Base-by-base conservation (phyloP, 1,140 invertebrate genomes). In the Tetraneura akinire region DNA sequence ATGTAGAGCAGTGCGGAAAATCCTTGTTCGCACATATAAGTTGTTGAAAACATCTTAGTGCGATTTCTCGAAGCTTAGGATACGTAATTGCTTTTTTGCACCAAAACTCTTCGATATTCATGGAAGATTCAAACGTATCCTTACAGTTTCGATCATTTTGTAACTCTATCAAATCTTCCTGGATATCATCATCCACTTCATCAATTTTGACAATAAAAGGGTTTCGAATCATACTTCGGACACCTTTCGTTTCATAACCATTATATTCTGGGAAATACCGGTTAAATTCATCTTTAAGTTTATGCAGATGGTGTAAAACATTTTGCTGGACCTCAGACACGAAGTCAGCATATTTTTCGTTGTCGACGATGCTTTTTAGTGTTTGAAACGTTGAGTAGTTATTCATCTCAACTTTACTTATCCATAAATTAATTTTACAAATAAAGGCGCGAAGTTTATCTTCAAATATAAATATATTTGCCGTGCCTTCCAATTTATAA, bases 401-500 rank as follows among this genome's bases (percentile, higher is more conserved):
- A 26, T 66, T 51, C 14, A 66, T 51, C 42, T 64, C 60, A 32
- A 80, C 51, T 80, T 66, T 80, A 62, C 32, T 68, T 37, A 68
- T 68, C 37, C 64, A 45, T 45, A 68, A 18, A 68, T 45, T 68
- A 42, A 68, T 68, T 51, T 57, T 57, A 84, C 81, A 60, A 80
- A 81, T 80, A 80, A 60, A 80, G 82, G 73, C 81, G 68, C 64
- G 29, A 68, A 68, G 45, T 45, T 68, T 68, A 68, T 68, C 37
- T 68, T 68, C 37, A 68, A 68, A 82, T 42, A 80, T 81, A 80
- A 81, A 82, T 68, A 83, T 82, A 78, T 83, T 83, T 66, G 64
- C 80, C 18, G 53, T 80, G 76, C 32, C 49, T 81, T 83, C n/a
- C 73, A 82, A 83, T 21, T 80, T 51, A 66, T 80, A 32, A 21